Evolutionary conservation across 2,888 invertebrate species (phyloP).

Genomic region (Nomada fucata): DNA sequence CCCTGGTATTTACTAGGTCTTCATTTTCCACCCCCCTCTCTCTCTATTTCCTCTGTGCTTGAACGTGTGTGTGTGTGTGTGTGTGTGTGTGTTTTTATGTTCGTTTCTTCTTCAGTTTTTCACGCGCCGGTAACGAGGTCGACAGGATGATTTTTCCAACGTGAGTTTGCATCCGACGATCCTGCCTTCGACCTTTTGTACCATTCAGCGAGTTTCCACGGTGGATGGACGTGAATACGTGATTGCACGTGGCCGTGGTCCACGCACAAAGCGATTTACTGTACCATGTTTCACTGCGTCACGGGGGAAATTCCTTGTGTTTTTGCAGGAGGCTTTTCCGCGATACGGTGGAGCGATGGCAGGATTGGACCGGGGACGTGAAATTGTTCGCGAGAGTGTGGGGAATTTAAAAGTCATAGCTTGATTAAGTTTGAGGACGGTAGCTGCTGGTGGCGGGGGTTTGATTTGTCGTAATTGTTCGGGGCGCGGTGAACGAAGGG

Average conservation of each 20-base stretch:
- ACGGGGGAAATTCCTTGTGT: neutral
- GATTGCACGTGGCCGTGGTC: neutral
- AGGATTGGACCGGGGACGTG: neutral
- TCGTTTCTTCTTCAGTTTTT: conserved; percentile 16
- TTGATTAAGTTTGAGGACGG: neutral
- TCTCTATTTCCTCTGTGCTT: neutral
- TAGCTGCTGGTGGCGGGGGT: neutral
- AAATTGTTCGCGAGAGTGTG: neutral
- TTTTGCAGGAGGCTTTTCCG: neutral
- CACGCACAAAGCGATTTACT: conserved; percentile 4
- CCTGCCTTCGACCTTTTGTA: conserved; percentile 19
- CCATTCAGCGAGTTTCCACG: conserved; percentile 11
- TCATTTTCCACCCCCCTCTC: neutral
- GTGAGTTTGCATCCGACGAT: conserved; percentile 21
- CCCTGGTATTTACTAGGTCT: conserved; percentile 40
- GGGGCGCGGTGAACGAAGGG: neutral
- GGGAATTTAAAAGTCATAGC: neutral
- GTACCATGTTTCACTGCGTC: neutral
- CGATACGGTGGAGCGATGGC: neutral
- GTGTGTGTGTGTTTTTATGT: neutral
- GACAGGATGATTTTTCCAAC: conserved; percentile 28
- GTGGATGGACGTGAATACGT: conserved; percentile 1
- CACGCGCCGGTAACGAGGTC: conserved; percentile 43
- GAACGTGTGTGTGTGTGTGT: neutral
- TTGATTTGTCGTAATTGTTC: no score